Evolutionary conservation across 1,140 invertebrate genomes (phyloP), one percentile per base, ranked within the genome.

Genomic region (Heliconius hewitsoni): DNA sequence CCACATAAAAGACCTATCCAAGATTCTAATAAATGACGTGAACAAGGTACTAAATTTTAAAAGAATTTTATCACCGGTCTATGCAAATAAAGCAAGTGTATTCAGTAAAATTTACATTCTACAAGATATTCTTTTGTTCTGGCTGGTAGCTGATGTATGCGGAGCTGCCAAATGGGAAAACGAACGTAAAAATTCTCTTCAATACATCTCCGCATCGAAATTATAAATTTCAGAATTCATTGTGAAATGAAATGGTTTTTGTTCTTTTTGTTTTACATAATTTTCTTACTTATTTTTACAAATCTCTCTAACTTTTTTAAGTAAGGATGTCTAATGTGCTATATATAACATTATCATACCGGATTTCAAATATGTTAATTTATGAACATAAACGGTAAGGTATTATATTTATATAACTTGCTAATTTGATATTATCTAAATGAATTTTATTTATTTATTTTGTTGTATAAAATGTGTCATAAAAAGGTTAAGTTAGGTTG

Each of bases 71-170:
- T 27, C 18, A 27, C 50, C 30, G 52, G 34, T 3, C 27, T 74
- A 57, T 74, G 73, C 50, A 74, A 74, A 74, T 74, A 60, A 55
- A 55, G 73, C 30, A 74, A 74, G 73, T 57, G 55, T 34, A 73
- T 55, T 74, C 46, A 37, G 27, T 55, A 1, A 34, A 74, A 74
- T 74, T 74, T 74, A 46, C 73, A 74, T 74, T 74, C 42, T 27
- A 52, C 73, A 30, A 52, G 73, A 74, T 46, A 74, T 55, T 37
- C 73, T 74, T 46, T 74, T 74, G 73, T 57, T 74, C 46, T 74
- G 27, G 50, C 50, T 46, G 13, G 13, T 46, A 46, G 19, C 27
- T 34, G 73, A 60, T 74, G 52, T 30, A 50, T 74, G 27, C 50
- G 30, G 73, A 42, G 16, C 13, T 19, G 73, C 27, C 52, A 57